phyloP scores from a whole-genome alignment of 2,888 invertebrate species.

The Brenthis ino region DNA sequence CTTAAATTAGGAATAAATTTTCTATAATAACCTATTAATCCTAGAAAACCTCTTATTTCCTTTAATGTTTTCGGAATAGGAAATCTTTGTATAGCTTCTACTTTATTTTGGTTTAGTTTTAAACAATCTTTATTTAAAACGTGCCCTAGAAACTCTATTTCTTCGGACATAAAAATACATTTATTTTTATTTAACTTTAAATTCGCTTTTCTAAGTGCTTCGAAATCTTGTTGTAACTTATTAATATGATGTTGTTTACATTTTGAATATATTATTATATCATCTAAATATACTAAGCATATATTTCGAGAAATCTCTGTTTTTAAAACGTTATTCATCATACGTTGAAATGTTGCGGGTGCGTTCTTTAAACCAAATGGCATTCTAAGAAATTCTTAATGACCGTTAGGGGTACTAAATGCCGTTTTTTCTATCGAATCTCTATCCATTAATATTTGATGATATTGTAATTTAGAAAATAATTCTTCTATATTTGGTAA shows the following conservation, averaged over 20 bases:
- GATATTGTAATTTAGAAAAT: conserved; percentile 33
- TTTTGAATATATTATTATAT: no score
- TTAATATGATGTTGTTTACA: no score
- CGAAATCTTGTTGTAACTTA: conserved; percentile 25
- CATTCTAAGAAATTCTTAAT: no score
- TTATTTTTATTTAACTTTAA: conserved; percentile 33
- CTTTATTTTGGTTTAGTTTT: conserved; percentile 42
- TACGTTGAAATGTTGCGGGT: no score
- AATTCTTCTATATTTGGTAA: conserved; percentile 37
- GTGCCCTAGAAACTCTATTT: conserved; percentile 45
- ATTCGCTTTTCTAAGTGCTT: conserved; percentile 38
- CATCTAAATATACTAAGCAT: no score
- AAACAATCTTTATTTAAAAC: conserved; percentile 39
- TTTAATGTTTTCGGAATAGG: conserved; percentile 41
- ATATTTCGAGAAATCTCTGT: no score
- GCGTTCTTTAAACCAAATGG: no score
- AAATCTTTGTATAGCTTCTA: conserved; percentile 38
- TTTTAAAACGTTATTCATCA: no score
- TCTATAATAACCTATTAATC: no score
- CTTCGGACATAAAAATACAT: conserved; percentile 36
- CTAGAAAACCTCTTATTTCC: no score
- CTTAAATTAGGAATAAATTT: no score
- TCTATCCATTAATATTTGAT: conserved; percentile 32
- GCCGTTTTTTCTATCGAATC: conserved; percentile 49
- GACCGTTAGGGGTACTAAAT: no score